These are phyloP conservation scores for Plecotus auritus DNA, from an alignment of 2,113 vertebrate species.

Conservation along the genomic window DNA sequence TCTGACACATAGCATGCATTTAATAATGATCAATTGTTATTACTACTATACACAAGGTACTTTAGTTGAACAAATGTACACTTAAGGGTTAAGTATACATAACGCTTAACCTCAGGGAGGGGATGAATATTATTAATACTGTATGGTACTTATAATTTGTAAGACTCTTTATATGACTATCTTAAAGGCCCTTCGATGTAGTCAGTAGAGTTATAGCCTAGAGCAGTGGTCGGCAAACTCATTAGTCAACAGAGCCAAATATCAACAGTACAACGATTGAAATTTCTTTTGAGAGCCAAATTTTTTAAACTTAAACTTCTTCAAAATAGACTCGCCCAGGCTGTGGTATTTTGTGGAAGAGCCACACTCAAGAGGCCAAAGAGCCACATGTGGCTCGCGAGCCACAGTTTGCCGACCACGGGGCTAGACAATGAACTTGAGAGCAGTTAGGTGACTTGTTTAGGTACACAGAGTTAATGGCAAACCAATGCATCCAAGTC, in stretches of 20 bases:
- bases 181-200: neutral
- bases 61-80: neutral
- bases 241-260: no score
- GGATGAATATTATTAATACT: neutral
- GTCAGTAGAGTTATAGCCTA: neutral
- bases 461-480: neutral
- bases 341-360: no score
- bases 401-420: no score
- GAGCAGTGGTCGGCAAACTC: no score
- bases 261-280: no score
- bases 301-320: no score
- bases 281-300: no score
- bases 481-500: neutral
- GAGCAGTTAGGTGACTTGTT: neutral
- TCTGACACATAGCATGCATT: neutral
- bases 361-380: no score
- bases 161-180: neutral
- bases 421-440: neutral
- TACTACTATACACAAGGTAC: no score
- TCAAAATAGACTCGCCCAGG: no score
- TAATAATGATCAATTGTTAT: neutral
- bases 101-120: neutral
- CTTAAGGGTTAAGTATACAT: neutral
- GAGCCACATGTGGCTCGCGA: no score
- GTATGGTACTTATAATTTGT: neutral